Evolutionary conservation across 2,888 invertebrate species (phyloP).

Genomic region (Aphrophora alni): DNA sequence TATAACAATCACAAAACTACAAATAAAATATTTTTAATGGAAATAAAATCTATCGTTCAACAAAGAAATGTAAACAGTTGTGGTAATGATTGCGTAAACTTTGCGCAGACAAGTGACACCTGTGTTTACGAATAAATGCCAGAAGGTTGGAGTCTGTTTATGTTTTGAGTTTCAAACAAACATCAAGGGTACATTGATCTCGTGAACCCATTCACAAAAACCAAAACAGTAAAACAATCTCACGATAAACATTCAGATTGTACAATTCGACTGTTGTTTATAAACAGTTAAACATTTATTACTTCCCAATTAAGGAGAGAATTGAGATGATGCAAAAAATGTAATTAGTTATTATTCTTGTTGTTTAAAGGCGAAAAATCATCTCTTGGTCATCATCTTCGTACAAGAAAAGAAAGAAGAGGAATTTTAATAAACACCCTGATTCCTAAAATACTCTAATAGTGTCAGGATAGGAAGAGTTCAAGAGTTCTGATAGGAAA

Average conservation of each 20-base stretch:
- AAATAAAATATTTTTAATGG: background rate
- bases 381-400: too few relatives aligned
- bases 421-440: too few relatives aligned
- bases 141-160: background rate
- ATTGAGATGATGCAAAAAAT: too few relatives aligned
- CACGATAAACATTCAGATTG: background rate
- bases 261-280: background rate
- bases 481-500: too few relatives aligned
- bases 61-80: background rate
- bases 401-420: too few relatives aligned
- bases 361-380: too few relatives aligned
- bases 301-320: too few relatives aligned
- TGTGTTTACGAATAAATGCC: background rate
- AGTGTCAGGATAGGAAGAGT: too few relatives aligned
- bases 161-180: background rate
- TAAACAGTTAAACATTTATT: too few relatives aligned
- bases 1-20: background rate
- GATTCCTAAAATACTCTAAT: too few relatives aligned
- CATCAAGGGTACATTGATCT: background rate
- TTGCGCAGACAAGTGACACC: conserved; percentile 1
- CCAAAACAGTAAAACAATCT: background rate
- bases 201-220: background rate
- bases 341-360: too few relatives aligned
- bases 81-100: background rate
- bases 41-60: background rate